Percentiles rank a stretch among this genome's conserved stretches.
phyloP scores from a whole-genome alignment of 2,113 vertebrate species.

The Chloroceryle aenea region DNA sequence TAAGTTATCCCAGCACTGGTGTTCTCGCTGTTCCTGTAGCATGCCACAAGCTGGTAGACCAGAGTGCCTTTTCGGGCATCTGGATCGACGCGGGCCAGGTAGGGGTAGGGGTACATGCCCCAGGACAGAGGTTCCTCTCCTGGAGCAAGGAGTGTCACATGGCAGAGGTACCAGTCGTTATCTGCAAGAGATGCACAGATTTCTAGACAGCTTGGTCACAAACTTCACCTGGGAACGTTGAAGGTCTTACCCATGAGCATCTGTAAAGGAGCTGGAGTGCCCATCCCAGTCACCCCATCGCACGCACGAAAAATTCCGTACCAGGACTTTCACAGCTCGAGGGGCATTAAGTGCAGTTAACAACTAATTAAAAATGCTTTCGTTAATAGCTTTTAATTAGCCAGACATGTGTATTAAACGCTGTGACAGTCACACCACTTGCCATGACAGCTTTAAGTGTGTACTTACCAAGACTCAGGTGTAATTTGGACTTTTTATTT shows the following conservation, averaged over 20 bases:
- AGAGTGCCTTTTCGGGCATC: slow-evolving; percentile 76
- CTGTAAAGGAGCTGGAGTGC: neutral
- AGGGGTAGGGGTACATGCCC: slow-evolving; percentile 87
- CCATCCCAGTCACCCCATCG: neutral
- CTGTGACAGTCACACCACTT: neutral
- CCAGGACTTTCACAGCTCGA: neutral
- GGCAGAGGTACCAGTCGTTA: slow-evolving; percentile 86
- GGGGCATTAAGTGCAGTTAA: neutral
- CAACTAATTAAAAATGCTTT: neutral
- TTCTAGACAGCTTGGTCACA: neutral
- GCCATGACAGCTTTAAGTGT: neutral
- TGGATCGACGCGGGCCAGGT: slow-evolving; percentile 80
- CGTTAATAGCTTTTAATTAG: neutral
- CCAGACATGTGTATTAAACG: neutral
- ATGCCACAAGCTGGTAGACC: slow-evolving; percentile 79
- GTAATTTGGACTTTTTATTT: neutral
- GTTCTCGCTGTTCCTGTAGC: slow-evolving; percentile 42
- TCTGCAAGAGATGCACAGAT: slow-evolving; percentile 65
- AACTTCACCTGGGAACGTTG: neutral
- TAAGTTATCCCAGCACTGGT: slow-evolving; percentile 72
- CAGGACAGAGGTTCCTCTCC: slow-evolving; percentile 82
- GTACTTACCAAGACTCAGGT: neutral
- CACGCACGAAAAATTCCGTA: neutral
- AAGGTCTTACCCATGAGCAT: neutral
- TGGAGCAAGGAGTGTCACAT: slow-evolving; percentile 78